Evolutionary conservation across 2,113 vertebrate genomes (phyloP).

Genomic region (Melanostigma gelatinosum): DNA sequence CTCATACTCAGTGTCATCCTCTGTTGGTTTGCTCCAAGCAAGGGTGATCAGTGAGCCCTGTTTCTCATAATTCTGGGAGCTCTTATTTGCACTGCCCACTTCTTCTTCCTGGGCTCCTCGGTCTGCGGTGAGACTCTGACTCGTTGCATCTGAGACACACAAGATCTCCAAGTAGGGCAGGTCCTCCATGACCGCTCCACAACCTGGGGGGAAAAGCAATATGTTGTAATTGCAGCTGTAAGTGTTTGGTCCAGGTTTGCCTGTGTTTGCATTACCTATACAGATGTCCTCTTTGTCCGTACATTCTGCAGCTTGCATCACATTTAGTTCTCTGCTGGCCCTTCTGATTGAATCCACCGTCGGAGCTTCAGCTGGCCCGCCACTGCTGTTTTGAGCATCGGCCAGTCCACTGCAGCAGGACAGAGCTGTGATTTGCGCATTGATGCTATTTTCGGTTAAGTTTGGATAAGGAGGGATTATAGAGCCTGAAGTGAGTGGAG

Average conservation of each 20-base stretch:
- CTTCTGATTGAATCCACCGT: not conserved
- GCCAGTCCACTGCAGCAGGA: not conserved
- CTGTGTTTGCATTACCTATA: slow-evolving; percentile 63
- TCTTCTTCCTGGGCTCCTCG: slow-evolving; percentile 3
- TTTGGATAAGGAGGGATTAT: not conserved
- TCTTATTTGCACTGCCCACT: slow-evolving; percentile 4
- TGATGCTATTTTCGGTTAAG: slow-evolving; percentile 12
- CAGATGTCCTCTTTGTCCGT: slow-evolving; percentile 62
- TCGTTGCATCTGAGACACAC: slow-evolving; percentile 47
- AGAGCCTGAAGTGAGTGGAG: slow-evolving; percentile 5
- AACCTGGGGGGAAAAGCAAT: slow-evolving; percentile 51
- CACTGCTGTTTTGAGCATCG: not conserved
- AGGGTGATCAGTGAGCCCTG: slow-evolving; percentile 80
- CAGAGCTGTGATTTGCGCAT: slow-evolving; percentile 15
- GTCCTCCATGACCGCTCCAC: slow-evolving; percentile 70
- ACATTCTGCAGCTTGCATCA: slow-evolving; percentile 18
- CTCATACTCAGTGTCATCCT: slow-evolving; percentile 25
- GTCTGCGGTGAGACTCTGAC: not conserved
- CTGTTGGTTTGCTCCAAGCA: slow-evolving; percentile 80
- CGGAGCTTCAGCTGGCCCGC: not conserved
- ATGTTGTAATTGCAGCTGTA: slow-evolving; percentile 1
- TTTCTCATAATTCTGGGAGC: slow-evolving; percentile 64
- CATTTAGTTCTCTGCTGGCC: not conserved
- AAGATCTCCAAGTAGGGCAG: slow-evolving; percentile 83
- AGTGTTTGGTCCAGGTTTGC: not conserved